Conservation (phyloP, 2,797 vertebrate genomes). For the Scomberomorus guttatus region DNA sequence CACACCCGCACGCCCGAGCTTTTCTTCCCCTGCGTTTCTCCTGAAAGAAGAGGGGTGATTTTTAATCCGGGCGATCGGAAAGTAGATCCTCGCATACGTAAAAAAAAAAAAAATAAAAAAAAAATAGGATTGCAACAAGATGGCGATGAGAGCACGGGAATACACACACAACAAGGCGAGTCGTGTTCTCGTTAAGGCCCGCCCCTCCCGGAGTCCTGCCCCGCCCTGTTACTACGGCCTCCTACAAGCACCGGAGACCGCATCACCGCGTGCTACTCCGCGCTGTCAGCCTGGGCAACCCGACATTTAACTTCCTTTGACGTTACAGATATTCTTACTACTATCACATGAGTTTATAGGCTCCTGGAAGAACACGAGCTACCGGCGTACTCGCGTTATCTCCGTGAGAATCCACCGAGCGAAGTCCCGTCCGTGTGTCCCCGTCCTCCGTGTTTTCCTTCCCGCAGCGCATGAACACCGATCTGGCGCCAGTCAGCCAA, state of each 20-base stretch:
- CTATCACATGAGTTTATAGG: rapidly evolving
- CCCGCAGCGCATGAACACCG: conserved; percentile 88
- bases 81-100: conserved; percentile 86
- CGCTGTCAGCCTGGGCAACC: background rate
- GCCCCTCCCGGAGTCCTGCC: conserved; percentile 73
- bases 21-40: conserved; percentile 41
- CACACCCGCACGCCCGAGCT: conserved; percentile 42
- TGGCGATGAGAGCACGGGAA: conserved; percentile 97
- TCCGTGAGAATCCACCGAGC: too few relatives aligned
- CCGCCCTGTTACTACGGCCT: conserved; percentile 83
- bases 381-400: rapidly evolving
- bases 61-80: conserved; percentile 74
- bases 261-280: background rate
- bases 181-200: conserved; percentile 85
- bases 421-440: rapidly evolving
- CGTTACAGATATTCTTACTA: rapidly evolving
- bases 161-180: conserved; percentile 96
- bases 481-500: conserved; percentile 87
- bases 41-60: conserved; percentile 29
- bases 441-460: conserved; percentile 79
- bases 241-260: conserved; percentile 68
- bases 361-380: rapidly evolving
- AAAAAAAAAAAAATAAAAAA: conserved; percentile 36
- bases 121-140: conserved; percentile 96
- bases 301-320: too few relatives aligned